Percentiles rank a stretch among this genome's conserved stretches.
phyloP scores from a whole-genome alignment of 2,888 invertebrate genomes.

The Idaea biselata region DNA sequence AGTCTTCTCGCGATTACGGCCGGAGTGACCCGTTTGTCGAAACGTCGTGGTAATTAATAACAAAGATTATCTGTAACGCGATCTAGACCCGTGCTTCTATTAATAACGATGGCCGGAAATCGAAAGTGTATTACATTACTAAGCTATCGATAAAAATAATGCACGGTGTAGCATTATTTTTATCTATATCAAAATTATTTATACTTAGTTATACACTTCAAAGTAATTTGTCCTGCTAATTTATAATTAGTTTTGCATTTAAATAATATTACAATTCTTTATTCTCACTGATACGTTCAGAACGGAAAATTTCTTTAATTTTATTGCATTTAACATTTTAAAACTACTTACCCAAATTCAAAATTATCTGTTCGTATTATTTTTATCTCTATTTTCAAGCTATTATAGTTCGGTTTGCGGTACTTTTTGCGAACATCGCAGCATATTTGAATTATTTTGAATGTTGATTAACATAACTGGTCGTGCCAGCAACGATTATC shows the following conservation, averaged over 20 bases:
- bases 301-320: not conserved
- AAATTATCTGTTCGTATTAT: not conserved
- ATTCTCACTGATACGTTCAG: not conserved
- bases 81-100: no score
- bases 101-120: conserved; percentile 9
- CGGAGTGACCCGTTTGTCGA: no score
- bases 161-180: no score
- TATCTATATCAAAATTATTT: no score
- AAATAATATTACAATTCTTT: not conserved
- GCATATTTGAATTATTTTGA: conserved; percentile 35
- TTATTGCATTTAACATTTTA: not conserved
- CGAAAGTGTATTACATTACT: conserved; percentile 2
- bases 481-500: conserved; percentile 54
- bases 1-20: no score
- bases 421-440: not conserved
- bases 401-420: not conserved
- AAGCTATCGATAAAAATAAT: no score
- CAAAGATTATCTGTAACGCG: no score
- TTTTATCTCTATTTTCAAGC: not conserved
- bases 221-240: not conserved
- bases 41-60: no score
- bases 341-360: not conserved
- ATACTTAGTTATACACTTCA: not conserved
- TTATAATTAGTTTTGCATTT: not conserved
- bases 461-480: conserved; percentile 59